Percentiles rank a stretch among this genome's conserved stretches.
phyloP scores from a whole-genome alignment of 2,888 invertebrate genomes.

The Nymphalis polychloros region DNA sequence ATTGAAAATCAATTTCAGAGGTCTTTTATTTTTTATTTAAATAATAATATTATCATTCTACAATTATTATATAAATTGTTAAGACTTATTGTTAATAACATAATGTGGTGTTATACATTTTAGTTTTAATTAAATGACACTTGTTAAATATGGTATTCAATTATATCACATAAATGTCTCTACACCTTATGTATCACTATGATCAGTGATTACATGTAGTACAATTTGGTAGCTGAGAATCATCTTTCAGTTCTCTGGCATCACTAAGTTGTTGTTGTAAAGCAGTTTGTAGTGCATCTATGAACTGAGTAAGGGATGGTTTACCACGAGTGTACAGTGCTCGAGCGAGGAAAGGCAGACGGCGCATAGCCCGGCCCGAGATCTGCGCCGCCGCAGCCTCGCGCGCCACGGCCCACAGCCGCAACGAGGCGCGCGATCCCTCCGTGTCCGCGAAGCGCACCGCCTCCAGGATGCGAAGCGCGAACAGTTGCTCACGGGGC shows the following conservation, averaged over 20 bases:
- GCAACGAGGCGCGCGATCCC: conserved; percentile 53
- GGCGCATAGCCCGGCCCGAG: conserved; percentile 92
- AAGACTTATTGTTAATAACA: too few relatives aligned
- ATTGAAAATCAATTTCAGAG: too few relatives aligned
- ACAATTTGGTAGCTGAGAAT: conserved; percentile 10
- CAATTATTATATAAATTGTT: too few relatives aligned
- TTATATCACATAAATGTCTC: too few relatives aligned
- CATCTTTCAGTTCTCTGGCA: conserved; percentile 47
- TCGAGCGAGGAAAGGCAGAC: conserved; percentile 94
- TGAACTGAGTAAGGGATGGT: conserved; percentile 44
- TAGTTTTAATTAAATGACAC: too few relatives aligned
- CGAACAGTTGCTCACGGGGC: conserved; percentile 58
- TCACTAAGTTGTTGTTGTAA: conserved; percentile 54
- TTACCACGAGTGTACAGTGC: conserved; percentile 70
- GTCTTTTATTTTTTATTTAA: too few relatives aligned
- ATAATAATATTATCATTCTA: too few relatives aligned
- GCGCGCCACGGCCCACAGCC: conserved; percentile 54
- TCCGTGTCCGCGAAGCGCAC: conserved; percentile 56
- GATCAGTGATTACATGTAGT: not conserved
- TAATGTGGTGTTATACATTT: too few relatives aligned
- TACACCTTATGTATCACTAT: too few relatives aligned
- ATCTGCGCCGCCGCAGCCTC: conserved; percentile 75
- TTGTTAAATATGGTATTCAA: too few relatives aligned
- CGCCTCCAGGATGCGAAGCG: conserved; percentile 59
- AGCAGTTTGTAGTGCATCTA: conserved; percentile 52